These are phyloP conservation scores for Parazoanthus atlanticus DNA, from an alignment of 92 coral and sea anemone genomes.

Conservation along the genomic window DNA sequence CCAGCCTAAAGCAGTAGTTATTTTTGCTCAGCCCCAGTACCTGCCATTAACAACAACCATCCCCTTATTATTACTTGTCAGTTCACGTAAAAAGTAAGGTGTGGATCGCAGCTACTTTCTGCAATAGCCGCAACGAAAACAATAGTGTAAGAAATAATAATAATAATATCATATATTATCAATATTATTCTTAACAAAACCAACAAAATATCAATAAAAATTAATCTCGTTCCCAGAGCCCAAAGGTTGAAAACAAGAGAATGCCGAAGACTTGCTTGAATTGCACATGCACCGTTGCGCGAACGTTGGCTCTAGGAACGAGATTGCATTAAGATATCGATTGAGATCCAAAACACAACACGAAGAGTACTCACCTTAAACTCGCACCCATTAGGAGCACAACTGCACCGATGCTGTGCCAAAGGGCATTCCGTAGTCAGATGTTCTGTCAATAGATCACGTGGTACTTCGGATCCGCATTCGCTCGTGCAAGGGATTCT, in stretches of 20 bases:
- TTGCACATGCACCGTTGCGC: neutral
- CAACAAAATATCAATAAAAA: neutral
- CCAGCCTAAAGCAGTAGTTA: no score
- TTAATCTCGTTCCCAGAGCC: neutral
- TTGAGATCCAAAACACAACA: neutral
- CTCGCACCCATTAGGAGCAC: conserved; percentile 48
- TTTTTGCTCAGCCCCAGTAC: no score
- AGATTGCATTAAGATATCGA: neutral
- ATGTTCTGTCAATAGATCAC: conserved; percentile 59
- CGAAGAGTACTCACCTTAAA: conserved; percentile 47
- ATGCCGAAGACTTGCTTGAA: no score
- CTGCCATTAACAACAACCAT: no score
- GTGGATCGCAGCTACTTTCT: no score
- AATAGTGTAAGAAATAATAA: no score
- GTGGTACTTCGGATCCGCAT: conserved; percentile 65
- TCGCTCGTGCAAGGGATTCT: conserved; percentile 38
- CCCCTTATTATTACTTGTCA: no score
- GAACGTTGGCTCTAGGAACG: neutral
- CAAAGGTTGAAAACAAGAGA: no score
- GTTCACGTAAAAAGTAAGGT: no score
- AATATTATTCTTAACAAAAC: neutral
- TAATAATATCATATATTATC: neutral
- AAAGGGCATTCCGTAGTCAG: conserved; percentile 56
- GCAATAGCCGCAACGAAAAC: no score
- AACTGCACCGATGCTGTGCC: conserved; percentile 48